Evolutionary conservation across 2,113 vertebrate genomes (phyloP).

Genomic region (Silurus meridionalis): DNA sequence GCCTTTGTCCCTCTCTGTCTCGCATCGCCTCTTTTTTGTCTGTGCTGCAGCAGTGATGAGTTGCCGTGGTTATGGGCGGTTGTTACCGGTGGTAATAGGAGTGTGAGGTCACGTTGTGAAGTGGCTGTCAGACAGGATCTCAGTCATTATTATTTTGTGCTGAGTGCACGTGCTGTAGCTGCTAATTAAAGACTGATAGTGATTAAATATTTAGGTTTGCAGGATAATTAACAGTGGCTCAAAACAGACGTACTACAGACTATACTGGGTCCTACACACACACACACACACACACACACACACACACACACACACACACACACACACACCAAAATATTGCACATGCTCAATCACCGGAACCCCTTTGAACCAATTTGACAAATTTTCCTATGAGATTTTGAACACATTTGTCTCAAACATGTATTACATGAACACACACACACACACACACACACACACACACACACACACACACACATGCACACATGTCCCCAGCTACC

Average conservation of each 20-base stretch:
- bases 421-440: background rate
- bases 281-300: conserved; percentile 3
- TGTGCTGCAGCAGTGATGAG: conserved; percentile 22
- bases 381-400: conserved; percentile 4
- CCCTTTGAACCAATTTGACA: conserved; percentile 10
- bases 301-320: background rate
- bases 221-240: conserved; percentile 41
- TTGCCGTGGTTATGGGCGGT: conserved; percentile 25
- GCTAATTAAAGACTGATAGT: conserved; percentile 49
- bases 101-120: conserved; percentile 33
- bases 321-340: background rate
- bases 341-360: background rate
- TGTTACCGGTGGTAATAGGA: conserved; percentile 34
- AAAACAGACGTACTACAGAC: conserved; percentile 36
- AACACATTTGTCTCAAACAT: conserved; percentile 9
- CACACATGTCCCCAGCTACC: background rate
- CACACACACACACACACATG: background rate
- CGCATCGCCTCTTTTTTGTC: background rate
- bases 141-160: conserved; percentile 49
- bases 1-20: conserved; percentile 32
- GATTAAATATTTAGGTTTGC: conserved; percentile 51
- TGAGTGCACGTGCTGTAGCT: conserved; percentile 45
- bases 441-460: conserved; percentile 18
- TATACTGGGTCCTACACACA: background rate
- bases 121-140: conserved; percentile 32